These are phyloP conservation scores for Mionectes olivaceus DNA, from an alignment of 2,797 vertebrate genomes.

Conservation along the genomic window DNA sequence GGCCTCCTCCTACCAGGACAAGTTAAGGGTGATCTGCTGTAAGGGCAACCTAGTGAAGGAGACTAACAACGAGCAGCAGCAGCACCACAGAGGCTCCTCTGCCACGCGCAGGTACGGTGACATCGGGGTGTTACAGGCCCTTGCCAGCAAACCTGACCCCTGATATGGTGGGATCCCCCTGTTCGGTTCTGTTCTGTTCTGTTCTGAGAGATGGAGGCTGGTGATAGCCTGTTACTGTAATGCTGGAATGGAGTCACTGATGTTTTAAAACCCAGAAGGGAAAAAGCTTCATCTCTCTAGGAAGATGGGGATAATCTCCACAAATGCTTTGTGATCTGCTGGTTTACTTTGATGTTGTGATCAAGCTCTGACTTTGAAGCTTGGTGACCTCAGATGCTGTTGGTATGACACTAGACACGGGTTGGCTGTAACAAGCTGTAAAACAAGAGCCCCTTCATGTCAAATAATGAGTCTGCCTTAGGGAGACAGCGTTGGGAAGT, in stretches of 20 bases:
- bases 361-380: neutral
- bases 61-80: constrained; percentile 84
- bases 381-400: neutral
- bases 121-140: fast-evolving
- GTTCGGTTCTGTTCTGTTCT: neutral
- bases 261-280: neutral
- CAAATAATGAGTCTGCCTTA: neutral
- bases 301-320: neutral
- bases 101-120: constrained; percentile 87
- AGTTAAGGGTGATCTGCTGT: constrained; percentile 95
- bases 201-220: neutral
- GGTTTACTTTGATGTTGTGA: neutral
- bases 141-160: neutral
- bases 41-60: constrained; percentile 96
- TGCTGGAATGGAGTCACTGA: neutral
- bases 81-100: constrained; percentile 87
- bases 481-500: neutral
- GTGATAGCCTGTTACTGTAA: neutral
- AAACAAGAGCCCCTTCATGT: neutral
- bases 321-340: neutral
- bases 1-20: constrained; percentile 98
- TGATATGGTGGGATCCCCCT: neutral
- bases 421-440: neutral
- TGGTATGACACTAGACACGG: neutral
- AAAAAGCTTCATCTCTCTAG: neutral